Evolutionary conservation across 2,888 invertebrate genomes (phyloP), one percentile per base, ranked within the genome.

Genomic region (Tolmerus cingulatus): DNA sequence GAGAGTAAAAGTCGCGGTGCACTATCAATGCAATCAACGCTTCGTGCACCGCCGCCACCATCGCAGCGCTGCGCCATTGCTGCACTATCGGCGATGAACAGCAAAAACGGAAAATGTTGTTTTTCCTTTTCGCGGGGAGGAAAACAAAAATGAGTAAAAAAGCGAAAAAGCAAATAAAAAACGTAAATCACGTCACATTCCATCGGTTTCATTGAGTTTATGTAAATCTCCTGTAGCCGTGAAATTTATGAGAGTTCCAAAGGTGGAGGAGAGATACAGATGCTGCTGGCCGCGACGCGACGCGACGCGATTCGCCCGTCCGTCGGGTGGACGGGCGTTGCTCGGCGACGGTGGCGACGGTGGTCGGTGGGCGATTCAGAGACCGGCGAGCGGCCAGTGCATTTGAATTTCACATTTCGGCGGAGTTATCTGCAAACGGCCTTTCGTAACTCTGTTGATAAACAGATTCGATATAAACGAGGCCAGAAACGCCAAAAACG

Each of bases 121-220:
- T 78, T 40, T 40, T 78, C n/a, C 43, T 27, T 51, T 51, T 51
- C 79, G 37, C 76, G 79, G 51, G 51, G 7, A 46, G 23, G 51
- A 79, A 23, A 79, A 51, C 16, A 78, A 79, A 79, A 79, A 27
- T n/a, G 66, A 19, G 12, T 19, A 55, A 19, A 19, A 55, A 55
- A 8, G 7, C 14, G 16, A 55, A 66, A 3, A 55, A 66, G n/a
- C n/a, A n/a, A n/a, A n/a, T n/a, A 66, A 57, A 27, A 27, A 66
- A 66, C 66, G 55, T 37, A 74, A 74, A 46, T 27, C 43, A 85
- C 85, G 74, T 85, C 85, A 85, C 74, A 74, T 85, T 85, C 74
- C 85, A 85, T 85, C 74, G 85, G 66, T 85, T 74, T 85, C 74
- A 85, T 85, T 85, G 74, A 85, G 85, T 51, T 85, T 85, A 85